These are phyloP conservation scores for Troides aeacus DNA, from an alignment of 2,888 invertebrate species.

Conservation along the genomic window DNA sequence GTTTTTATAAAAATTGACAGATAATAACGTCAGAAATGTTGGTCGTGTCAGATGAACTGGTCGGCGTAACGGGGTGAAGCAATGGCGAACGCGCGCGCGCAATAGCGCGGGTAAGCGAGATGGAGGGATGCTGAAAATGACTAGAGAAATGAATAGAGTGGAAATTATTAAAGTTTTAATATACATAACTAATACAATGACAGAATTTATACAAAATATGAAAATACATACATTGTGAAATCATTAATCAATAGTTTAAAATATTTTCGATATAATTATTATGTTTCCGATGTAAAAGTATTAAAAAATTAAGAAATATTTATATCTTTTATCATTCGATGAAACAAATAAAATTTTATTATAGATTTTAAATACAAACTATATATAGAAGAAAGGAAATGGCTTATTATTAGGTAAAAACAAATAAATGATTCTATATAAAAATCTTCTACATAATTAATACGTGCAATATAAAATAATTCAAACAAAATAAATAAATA, in stretches of 20 bases:
- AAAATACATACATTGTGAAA: neutral
- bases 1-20: neutral
- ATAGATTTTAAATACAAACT: too few relatives aligned
- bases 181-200: neutral
- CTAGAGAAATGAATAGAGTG: slow-evolving; percentile 45
- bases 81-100: slow-evolving; percentile 27
- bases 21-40: slow-evolving; percentile 11
- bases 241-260: neutral
- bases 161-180: slow-evolving; percentile 27
- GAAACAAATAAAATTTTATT: too few relatives aligned
- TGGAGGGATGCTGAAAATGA: slow-evolving; percentile 51
- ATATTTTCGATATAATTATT: neutral
- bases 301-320: too few relatives aligned
- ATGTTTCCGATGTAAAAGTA: too few relatives aligned
- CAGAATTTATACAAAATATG: neutral
- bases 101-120: slow-evolving; percentile 39
- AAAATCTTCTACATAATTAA: too few relatives aligned
- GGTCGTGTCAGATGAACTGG: slow-evolving; percentile 24
- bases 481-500: too few relatives aligned
- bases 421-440: too few relatives aligned
- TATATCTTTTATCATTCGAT: too few relatives aligned
- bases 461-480: too few relatives aligned
- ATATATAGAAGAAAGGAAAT: too few relatives aligned
- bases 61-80: slow-evolving; percentile 25
- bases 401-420: too few relatives aligned